Evolutionary conservation across 1,140 invertebrate genomes (phyloP), one percentile per base, ranked within the genome.

Genomic region (Holcopasites calliopsidis): DNA sequence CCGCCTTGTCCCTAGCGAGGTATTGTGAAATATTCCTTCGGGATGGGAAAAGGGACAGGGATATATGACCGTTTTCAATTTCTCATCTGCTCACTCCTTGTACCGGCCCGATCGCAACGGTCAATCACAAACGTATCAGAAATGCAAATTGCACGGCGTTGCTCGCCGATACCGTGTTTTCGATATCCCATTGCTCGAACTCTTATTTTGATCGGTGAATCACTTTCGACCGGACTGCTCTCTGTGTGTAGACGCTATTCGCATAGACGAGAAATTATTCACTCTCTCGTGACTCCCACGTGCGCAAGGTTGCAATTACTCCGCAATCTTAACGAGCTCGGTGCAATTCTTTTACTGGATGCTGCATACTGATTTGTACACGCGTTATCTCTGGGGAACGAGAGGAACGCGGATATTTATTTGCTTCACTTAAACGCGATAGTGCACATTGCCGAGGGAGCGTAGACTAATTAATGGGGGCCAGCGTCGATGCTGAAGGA

Each of bases 161-260:
- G 28, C 21, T 35, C 71, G 71, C 60, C 33, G 61, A 42, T 57
- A 49, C 35, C 49, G 71, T 55, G 38, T 66, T 55, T 55, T 74
- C 71, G 71, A 74, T 74, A 74, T n/a, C 55, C 35, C 49, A 28
- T 38, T 13, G 40, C 21, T 54, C 50, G 61, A 42, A 11, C 23
- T 66, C 50, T 57, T 66, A 44, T 74, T 74, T 50, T 74, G 66
- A 74, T 74, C 65, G 71, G 71, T 40, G 50, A 65, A 74, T 74
- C 65, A 74, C 62, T 74, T 47, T 54, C 61, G 38, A 55, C 35
- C 70, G 26, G 54, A 60, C 60, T 47, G 54, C 38, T 16, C 8
- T 16, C 13, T 6, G 21, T 26, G 11, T n/a, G 16, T 18, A 11
- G 3, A 23, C 21, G 50, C 50, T 66, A 66, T 60, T n/a, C 60